Percentiles rank a stretch among this genome's conserved stretches.
Evolutionary conservation across 2,888 invertebrate species (phyloP).

Genomic region (Rhaphigaster nebulosa): DNA sequence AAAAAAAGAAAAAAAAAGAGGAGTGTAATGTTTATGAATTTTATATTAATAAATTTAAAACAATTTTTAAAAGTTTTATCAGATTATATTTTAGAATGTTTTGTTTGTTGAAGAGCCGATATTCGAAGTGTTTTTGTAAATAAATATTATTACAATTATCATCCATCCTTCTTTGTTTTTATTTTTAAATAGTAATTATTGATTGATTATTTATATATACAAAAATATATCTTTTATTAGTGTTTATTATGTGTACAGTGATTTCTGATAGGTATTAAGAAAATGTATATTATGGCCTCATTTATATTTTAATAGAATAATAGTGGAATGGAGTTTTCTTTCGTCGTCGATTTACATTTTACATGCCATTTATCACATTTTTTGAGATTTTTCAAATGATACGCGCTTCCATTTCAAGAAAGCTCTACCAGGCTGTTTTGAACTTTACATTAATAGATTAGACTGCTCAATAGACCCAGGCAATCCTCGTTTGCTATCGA

Average conservation of each 20-base stretch:
- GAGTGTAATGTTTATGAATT: conserved; percentile 50
- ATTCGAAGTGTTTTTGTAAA: conserved; percentile 51
- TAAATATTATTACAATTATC: conserved; percentile 49
- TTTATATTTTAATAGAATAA: conserved; percentile 58
- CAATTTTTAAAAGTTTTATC: conserved; percentile 48
- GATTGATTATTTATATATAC: conserved; percentile 52
- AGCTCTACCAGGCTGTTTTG: conserved; percentile 53
- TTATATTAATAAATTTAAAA: conserved; percentile 51
- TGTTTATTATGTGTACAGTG: conserved; percentile 59
- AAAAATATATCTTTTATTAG: conserved; percentile 58
- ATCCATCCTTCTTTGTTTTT: conserved; percentile 55
- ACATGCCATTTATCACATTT: conserved; percentile 34
- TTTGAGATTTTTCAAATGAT: conserved; percentile 51
- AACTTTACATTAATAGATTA: conserved; percentile 52
- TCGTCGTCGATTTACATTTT: not conserved
- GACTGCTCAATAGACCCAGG: conserved; percentile 54
- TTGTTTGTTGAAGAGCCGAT: conserved; percentile 14
- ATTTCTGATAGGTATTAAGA: conserved; percentile 55
- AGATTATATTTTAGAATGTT: conserved; percentile 52
- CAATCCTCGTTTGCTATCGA: conserved; percentile 49
- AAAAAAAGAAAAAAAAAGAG: conserved; percentile 17
- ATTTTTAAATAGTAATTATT: conserved; percentile 53
- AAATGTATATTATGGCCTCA: conserved; percentile 59
- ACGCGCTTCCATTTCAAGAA: conserved; percentile 58
- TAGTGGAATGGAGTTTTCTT: conserved; percentile 26